Conservation (phyloP, 2,888 invertebrate genomes). For the Conchocele bisecta region DNA sequence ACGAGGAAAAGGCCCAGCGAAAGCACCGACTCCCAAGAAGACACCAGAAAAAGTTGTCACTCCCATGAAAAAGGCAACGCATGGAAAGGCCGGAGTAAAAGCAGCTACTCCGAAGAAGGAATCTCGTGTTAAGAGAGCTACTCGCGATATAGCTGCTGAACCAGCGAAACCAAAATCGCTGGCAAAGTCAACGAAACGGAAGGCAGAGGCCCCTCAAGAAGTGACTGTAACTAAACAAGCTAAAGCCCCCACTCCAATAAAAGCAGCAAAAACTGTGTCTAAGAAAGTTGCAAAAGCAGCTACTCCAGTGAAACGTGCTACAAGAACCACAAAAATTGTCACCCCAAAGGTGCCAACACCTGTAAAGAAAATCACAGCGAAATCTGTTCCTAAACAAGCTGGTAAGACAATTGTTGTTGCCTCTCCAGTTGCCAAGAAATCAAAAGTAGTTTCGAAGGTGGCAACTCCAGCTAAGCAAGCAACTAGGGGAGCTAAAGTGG, state of each 20-base stretch:
- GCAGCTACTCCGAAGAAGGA: slow-evolving; percentile 21
- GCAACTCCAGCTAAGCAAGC: slow-evolving; percentile 44
- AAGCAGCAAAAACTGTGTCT: too few relatives aligned
- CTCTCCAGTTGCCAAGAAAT: too few relatives aligned
- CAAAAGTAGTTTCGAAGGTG: too few relatives aligned
- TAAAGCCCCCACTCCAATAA: slow-evolving; percentile 10
- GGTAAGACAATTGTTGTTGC: too few relatives aligned
- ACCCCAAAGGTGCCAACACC: too few relatives aligned
- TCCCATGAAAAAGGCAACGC: slow-evolving; percentile 14
- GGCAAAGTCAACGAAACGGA: background rate
- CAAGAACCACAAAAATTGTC: too few relatives aligned
- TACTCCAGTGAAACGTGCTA: too few relatives aligned
- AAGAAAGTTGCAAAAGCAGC: too few relatives aligned
- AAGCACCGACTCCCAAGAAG: slow-evolving; percentile 11
- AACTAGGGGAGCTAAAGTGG: too few relatives aligned
- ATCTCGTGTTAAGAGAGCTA: background rate
- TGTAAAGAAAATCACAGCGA: too few relatives aligned
- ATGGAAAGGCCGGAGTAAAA: slow-evolving; percentile 1
- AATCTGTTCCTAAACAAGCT: too few relatives aligned
- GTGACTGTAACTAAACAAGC: slow-evolving; percentile 3
- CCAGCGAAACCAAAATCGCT: background rate
- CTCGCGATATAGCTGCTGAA: background rate
- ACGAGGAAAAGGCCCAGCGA: slow-evolving; percentile 7
- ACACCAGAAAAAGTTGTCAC: background rate
- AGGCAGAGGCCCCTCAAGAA: slow-evolving; percentile 2